These are phyloP conservation scores for Cyrtonyx montezumae DNA, from an alignment of 2,113 vertebrate species.

Conservation along the genomic window DNA sequence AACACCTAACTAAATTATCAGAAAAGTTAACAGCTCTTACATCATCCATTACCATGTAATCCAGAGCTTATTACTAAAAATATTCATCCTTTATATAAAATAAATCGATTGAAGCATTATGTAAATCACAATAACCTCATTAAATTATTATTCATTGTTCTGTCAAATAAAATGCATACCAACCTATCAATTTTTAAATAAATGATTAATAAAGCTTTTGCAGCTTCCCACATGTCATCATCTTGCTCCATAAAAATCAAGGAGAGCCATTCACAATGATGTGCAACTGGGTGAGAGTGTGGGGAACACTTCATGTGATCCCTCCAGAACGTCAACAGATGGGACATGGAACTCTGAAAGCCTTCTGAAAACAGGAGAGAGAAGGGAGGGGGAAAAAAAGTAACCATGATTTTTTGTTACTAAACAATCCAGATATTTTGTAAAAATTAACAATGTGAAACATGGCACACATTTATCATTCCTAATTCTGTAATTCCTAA, in stretches of 20 bases:
- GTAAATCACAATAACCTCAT: neutral
- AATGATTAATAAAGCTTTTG: constrained; percentile 80
- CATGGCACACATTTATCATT: neutral
- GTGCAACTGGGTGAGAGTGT: neutral
- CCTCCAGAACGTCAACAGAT: constrained; percentile 81
- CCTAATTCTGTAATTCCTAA: neutral
- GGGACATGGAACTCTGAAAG: constrained; percentile 71
- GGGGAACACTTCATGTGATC: constrained; percentile 37
- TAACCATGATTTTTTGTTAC: neutral
- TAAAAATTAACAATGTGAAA: neutral
- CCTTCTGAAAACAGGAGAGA: constrained; percentile 27
- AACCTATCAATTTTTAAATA: constrained; percentile 84
- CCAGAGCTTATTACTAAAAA: neutral
- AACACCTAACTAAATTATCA: neutral
- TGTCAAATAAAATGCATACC: neutral
- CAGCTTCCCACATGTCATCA: constrained; percentile 95
- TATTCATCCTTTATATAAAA: neutral
- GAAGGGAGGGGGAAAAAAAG: neutral
- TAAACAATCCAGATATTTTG: neutral
- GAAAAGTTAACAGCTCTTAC: neutral
- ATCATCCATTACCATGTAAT: neutral
- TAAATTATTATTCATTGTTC: neutral
- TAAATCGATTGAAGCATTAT: neutral
- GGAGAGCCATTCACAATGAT: constrained; percentile 87
- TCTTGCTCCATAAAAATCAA: constrained; percentile 92